phyloP scores from a whole-genome alignment of 1,140 invertebrate genomes.

The Monochamus saltuarius region DNA sequence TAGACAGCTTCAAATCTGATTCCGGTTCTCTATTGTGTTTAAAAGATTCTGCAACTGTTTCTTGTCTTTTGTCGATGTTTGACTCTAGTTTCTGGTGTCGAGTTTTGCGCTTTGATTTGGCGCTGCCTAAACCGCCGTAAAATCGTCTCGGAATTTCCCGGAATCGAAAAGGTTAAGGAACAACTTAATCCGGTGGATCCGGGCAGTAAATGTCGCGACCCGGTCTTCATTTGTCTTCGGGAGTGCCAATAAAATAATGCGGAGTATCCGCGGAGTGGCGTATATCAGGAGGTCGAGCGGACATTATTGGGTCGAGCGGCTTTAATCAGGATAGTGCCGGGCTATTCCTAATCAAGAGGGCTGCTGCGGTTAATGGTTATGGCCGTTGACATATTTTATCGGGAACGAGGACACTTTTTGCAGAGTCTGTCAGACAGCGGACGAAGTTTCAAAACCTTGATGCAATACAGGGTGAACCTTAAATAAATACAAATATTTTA shows the following conservation, averaged over 20 bases:
- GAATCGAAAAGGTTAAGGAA: slow-evolving; percentile 7
- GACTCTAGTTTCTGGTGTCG: too few relatives aligned
- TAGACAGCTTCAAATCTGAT: too few relatives aligned
- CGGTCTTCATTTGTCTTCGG: slow-evolving; percentile 32
- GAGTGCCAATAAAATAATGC: slow-evolving; percentile 34
- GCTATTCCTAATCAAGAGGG: slow-evolving; percentile 32
- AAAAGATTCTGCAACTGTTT: too few relatives aligned
- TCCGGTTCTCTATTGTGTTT: too few relatives aligned
- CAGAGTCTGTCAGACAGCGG: too few relatives aligned
- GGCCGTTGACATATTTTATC: slow-evolving; percentile 14
- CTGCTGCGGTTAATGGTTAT: slow-evolving; percentile 14
- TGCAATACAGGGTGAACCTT: too few relatives aligned
- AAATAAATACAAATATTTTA: too few relatives aligned
- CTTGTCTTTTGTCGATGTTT: too few relatives aligned
- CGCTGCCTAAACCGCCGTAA: background rate
- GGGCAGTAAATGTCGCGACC: slow-evolving; percentile 31
- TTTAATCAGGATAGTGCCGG: slow-evolving; percentile 27
- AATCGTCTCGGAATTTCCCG: background rate
- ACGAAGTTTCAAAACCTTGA: too few relatives aligned
- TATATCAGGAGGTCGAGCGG: slow-evolving; percentile 28
- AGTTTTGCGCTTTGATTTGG: too few relatives aligned
- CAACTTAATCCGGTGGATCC: slow-evolving; percentile 14
- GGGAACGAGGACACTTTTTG: too few relatives aligned
- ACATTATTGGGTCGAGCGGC: slow-evolving; percentile 27
- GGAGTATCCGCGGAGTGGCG: slow-evolving; percentile 23